Evolutionary conservation across 2,797 vertebrate species (phyloP).

Genomic region (Characodon lateralis): DNA sequence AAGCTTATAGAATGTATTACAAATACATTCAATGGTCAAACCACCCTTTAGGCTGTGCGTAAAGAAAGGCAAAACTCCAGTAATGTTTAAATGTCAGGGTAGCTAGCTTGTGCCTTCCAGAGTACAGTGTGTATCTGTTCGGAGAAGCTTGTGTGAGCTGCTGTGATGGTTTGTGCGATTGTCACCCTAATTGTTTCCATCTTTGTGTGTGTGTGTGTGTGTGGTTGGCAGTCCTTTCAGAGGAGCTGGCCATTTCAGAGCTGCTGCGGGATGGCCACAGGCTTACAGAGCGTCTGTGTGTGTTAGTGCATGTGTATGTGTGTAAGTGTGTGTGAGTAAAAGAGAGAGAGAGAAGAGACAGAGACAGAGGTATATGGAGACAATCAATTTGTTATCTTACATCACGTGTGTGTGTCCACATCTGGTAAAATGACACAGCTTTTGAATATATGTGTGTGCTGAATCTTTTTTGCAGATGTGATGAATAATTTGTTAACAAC

Average conservation of each 20-base stretch:
- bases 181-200: conserved; percentile 79
- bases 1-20: background rate
- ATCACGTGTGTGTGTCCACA: conserved; percentile 12
- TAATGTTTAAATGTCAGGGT: conserved; percentile 52
- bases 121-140: conserved; percentile 52
- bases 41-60: conserved; percentile 6
- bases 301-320: conserved; percentile 19
- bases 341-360: background rate
- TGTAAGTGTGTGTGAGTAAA: background rate
- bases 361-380: conserved; percentile 10
- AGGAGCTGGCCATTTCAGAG: conserved; percentile 76
- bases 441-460: conserved; percentile 3
- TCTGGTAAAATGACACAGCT: conserved; percentile 9
- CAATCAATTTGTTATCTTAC: conserved; percentile 18
- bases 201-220: conserved; percentile 53
- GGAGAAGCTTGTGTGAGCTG: conserved; percentile 63
- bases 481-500: conserved; percentile 36
- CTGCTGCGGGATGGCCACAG: conserved; percentile 63
- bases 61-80: conserved; percentile 17
- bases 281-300: conserved; percentile 48
- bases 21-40: background rate
- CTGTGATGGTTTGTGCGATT: conserved; percentile 65
- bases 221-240: conserved; percentile 66
- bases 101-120: conserved; percentile 68
- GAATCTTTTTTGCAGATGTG: conserved; percentile 21